Conservation (phyloP, 2,888 invertebrate species). For the Mesodorylaimus sp. region DNA sequence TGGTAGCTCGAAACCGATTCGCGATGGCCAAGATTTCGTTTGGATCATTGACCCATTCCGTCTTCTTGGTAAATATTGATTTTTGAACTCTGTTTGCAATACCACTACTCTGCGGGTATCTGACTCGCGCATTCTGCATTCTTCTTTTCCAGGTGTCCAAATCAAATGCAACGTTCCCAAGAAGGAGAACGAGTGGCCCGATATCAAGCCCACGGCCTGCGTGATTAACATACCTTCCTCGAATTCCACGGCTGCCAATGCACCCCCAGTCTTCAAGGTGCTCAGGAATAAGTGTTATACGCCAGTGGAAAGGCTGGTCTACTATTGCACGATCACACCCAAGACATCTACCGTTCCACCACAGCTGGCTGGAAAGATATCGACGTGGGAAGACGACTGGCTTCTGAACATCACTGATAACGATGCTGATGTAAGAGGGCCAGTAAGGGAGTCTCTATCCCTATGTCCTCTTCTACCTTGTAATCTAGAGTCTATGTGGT, state of each 20-base stretch:
- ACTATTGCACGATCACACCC: background rate
- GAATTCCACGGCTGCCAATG: background rate
- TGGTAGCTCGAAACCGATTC: background rate
- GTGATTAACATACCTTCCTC: background rate
- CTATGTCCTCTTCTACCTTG: too few relatives aligned
- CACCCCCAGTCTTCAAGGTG: too few relatives aligned
- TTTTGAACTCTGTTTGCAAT: background rate
- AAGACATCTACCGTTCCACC: too few relatives aligned
- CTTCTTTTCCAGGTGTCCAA: background rate
- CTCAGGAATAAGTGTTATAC: background rate
- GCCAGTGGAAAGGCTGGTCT: background rate
- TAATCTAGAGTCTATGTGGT: too few relatives aligned
- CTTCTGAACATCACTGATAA: too few relatives aligned
- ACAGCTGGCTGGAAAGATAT: too few relatives aligned
- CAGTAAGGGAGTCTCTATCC: too few relatives aligned
- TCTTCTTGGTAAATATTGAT: background rate
- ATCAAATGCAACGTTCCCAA: background rate
- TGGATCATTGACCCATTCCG: background rate
- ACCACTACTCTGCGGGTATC: background rate
- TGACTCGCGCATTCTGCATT: background rate
- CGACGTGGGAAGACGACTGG: too few relatives aligned
- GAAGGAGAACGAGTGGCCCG: background rate
- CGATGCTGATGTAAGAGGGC: too few relatives aligned
- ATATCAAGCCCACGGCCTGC: background rate
- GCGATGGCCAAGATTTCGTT: background rate